phyloP scores from a whole-genome alignment of 2,113 vertebrate species.

The Saccopteryx leptura region DNA sequence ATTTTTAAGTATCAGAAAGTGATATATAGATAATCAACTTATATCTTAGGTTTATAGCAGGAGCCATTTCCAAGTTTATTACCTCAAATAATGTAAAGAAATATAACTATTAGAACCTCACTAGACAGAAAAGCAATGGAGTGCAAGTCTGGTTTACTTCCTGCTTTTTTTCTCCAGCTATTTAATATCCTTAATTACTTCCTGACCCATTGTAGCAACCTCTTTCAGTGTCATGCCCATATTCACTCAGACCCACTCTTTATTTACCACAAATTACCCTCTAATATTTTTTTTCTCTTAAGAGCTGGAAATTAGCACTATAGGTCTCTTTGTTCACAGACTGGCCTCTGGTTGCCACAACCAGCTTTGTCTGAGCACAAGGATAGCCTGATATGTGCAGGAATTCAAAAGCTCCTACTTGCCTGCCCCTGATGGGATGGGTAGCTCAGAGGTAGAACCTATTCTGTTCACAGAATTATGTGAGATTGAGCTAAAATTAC shows the following conservation, averaged over 20 bases:
- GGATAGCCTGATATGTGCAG: neutral
- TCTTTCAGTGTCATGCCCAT: neutral
- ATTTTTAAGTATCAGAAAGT: conserved; percentile 16
- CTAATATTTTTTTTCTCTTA: neutral
- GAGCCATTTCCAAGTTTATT: conserved; percentile 25
- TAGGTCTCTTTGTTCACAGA: neutral
- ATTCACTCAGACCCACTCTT: neutral
- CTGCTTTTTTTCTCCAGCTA: neutral
- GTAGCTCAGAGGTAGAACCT: neutral
- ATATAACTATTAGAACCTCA: neutral
- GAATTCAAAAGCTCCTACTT: neutral
- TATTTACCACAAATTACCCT: neutral
- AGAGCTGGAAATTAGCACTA: neutral
- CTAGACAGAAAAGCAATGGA: neutral
- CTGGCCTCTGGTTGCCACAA: neutral
- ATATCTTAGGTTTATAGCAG: neutral
- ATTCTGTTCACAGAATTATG: neutral
- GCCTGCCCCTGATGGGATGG: too few relatives aligned
- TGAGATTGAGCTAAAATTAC: neutral
- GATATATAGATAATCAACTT: conserved; percentile 8
- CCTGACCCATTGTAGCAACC: neutral
- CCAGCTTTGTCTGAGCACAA: neutral
- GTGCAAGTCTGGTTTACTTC: neutral
- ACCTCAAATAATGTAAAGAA: neutral
- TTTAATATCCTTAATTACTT: neutral